Percentiles rank a stretch among this genome's conserved stretches.
phyloP scores from a whole-genome alignment of 2,113 vertebrate genomes.

The Sinocyclocheilus maitianheensis region DNA sequence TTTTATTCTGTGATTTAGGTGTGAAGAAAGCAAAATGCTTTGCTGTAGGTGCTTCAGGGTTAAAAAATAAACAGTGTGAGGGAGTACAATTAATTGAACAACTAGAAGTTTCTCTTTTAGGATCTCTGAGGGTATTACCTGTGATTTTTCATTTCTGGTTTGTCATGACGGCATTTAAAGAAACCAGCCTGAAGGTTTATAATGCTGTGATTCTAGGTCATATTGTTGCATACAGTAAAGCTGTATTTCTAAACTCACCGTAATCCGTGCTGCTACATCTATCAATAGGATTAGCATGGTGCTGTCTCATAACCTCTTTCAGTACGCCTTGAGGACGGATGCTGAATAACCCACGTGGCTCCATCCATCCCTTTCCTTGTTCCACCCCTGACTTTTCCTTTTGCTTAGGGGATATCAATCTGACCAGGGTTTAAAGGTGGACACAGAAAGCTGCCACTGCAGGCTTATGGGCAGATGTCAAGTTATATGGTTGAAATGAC shows the following conservation, averaged over 20 bases:
- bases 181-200: conserved; percentile 53
- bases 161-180: conserved; percentile 49
- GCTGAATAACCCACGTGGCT: conserved; percentile 28
- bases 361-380: conserved; percentile 58
- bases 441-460: conserved; percentile 63
- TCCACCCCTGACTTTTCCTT: conserved; percentile 58
- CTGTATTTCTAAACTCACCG: conserved; percentile 40
- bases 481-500: conserved; percentile 52
- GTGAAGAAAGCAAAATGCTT: not conserved
- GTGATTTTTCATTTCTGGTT: conserved; percentile 9
- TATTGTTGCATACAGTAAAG: conserved; percentile 50
- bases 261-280: conserved; percentile 54
- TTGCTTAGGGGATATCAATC: conserved; percentile 56
- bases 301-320: conserved; percentile 22
- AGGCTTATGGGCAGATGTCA: conserved; percentile 68
- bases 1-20: not conserved
- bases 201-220: conserved; percentile 45
- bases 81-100: not conserved
- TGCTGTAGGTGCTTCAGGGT: not conserved
- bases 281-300: conserved; percentile 54
- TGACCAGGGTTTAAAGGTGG: conserved; percentile 65
- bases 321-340: conserved; percentile 12
- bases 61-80: not conserved
- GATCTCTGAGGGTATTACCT: conserved; percentile 9
- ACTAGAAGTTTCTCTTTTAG: conserved; percentile 10